Base-by-base conservation (phyloP, 2,797 vertebrate genomes). In the Brachyalestes nurse region DNA sequence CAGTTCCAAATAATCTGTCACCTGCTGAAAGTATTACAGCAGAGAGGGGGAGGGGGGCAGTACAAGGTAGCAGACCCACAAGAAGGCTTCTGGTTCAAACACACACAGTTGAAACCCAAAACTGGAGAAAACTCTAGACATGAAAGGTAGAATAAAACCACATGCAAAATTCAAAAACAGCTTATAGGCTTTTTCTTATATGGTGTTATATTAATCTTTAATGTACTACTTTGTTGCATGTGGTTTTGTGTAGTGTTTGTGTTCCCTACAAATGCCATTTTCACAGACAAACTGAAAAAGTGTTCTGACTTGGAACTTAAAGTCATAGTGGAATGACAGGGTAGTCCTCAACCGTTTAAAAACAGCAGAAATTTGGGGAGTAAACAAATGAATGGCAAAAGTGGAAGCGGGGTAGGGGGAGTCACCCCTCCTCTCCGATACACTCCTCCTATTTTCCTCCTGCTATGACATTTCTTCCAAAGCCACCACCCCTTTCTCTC, bases 381-480 rank as follows among this genome's bases (percentile, higher is more conserved):
- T 42, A 77, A 72, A 74, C 78, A 80, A 77, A 76, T 80, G 38
- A 77, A 77, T 21, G 51, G 28, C 45, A 74, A 80, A 79, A 61
- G 72, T 76, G 64, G 23, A 45, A 69, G 74, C 72, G 69, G 28
- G 38, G 53, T 2, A 47, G n/a, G 28, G 73, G 66, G 82, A 77
- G 66, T 79, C 82, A 51, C 78, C 79, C 73, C 79, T 80, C 72
- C 71, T 77, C 72, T 72, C 69, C 70, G 64, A 77, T 72, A 78
- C 58, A 85, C 86, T 88, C 88, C 85, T 87, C 87, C 86, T 90
- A 84, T 83, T 76, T 86, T 84, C 79, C 86, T 88, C 76, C 85
- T 79, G 81, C 88, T 82, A 84, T 84, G 83, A 87, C 87, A 87
- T 87, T 88, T 82, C 77, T 83, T 85, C 83, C 69, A 51, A 78